phyloP scores from a whole-genome alignment of 2,888 invertebrate genomes.

The Minunthozetes semirufus region DNA sequence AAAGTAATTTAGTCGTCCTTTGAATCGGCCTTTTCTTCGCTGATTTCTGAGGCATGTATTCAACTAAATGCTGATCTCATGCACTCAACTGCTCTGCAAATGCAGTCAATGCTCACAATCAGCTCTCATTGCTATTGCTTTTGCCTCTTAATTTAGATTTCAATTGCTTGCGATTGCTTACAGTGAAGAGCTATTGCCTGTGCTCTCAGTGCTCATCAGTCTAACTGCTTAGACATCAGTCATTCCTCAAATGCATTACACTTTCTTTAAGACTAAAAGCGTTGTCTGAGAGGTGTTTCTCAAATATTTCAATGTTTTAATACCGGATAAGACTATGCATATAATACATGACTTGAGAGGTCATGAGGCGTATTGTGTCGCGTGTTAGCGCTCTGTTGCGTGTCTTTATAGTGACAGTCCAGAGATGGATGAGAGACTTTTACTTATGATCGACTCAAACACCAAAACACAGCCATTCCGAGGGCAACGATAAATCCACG shows the following conservation, averaged over 20 bases:
- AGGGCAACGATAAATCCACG: neutral
- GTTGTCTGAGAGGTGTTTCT: neutral
- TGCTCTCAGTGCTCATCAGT: constrained; percentile 11
- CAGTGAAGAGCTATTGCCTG: neutral
- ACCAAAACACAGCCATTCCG: neutral
- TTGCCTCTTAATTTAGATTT: constrained; percentile 14
- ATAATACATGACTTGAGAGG: neutral
- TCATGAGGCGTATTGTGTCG: neutral
- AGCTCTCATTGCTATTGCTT: neutral
- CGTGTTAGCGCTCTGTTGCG: constrained; percentile 2
- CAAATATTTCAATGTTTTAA: constrained; percentile 7
- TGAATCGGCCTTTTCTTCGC: too few species aligned
- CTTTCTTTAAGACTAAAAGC: constrained; percentile 7
- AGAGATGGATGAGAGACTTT: constrained; percentile 7
- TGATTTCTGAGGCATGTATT: constrained; percentile 14
- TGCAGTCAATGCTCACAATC: neutral
- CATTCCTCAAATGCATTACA: neutral
- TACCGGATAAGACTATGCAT: neutral
- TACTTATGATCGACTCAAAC: neutral
- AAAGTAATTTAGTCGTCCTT: constrained; percentile 8
- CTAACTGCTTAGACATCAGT: constrained; percentile 8
- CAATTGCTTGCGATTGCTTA: neutral
- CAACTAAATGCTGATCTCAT: neutral
- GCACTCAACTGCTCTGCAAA: neutral
- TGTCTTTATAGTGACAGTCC: neutral